Percentiles rank a stretch among this genome's conserved stretches.
These are phyloP conservation scores for Tyrophagus putrescentiae DNA, from an alignment of 1,140 invertebrate species.

Conservation along the genomic window DNA sequence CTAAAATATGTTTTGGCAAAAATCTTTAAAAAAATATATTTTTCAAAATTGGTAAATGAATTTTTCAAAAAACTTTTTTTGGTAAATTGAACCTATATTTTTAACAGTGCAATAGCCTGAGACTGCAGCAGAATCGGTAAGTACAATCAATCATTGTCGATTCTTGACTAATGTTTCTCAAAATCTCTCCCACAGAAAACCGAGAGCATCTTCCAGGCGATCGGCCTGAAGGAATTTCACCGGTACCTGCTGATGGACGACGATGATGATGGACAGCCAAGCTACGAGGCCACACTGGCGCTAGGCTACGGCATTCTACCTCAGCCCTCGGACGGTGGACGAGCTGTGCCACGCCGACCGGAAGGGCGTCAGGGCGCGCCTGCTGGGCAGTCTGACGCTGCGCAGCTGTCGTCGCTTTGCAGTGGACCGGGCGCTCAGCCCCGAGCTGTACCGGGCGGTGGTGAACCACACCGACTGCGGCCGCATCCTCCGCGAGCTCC, in stretches of 20 bases:
- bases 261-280: constrained; percentile 42
- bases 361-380: neutral
- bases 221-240: constrained; percentile 95
- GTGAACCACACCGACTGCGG: constrained; percentile 5
- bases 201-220: constrained; percentile 84
- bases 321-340: constrained; percentile 20
- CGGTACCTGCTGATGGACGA: constrained; percentile 56
- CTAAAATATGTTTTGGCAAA: too few species aligned
- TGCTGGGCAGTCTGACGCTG: neutral
- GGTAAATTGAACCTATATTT: too few species aligned
- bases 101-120: too few species aligned
- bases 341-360: neutral
- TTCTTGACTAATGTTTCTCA: too few species aligned
- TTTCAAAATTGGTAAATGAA: too few species aligned
- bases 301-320: constrained; percentile 48
- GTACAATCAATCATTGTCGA: too few species aligned
- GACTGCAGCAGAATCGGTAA: too few species aligned
- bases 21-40: too few species aligned
- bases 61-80: too few species aligned
- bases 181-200: too few species aligned
- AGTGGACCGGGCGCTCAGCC: neutral
- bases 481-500: neutral
- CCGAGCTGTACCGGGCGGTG: constrained; percentile 1
- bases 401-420: neutral
- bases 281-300: constrained; percentile 40